These are phyloP conservation scores for Dermolepida albohirtum DNA, from an alignment of 2,888 invertebrate genomes.

Conservation along the genomic window DNA sequence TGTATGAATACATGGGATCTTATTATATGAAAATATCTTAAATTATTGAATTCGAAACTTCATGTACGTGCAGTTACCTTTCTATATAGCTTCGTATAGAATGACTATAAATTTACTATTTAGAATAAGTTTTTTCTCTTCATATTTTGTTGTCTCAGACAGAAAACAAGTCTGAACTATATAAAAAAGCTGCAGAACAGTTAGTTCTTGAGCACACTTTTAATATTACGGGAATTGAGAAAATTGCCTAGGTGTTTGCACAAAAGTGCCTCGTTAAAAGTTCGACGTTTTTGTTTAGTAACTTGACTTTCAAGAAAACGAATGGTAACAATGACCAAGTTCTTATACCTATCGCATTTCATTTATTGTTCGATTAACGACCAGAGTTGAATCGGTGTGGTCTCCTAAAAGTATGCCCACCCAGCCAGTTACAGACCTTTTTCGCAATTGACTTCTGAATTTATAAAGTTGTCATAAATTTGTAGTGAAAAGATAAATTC, in stretches of 20 bases:
- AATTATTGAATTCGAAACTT: no score
- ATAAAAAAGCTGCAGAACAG: no score
- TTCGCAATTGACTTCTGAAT: constrained; percentile 18
- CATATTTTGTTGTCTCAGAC: no score
- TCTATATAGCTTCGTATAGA: no score
- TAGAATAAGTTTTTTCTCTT: no score
- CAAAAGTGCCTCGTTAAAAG: constrained; percentile 24
- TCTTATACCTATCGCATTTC: constrained; percentile 23
- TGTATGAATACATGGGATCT: no score
- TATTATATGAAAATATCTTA: no score
- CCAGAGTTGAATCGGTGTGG: constrained; percentile 32
- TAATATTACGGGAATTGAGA: background rate
- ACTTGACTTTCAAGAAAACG: background rate
- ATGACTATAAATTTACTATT: no score
- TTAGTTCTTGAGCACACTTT: background rate
- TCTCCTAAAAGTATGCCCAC: constrained; percentile 24
- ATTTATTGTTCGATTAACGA: constrained; percentile 36
- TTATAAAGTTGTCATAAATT: constrained; percentile 15
- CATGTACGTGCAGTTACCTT: no score
- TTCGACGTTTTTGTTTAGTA: constrained; percentile 22
- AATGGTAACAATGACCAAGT: constrained; percentile 35
- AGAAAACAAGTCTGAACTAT: no score
- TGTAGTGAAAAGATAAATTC: constrained; percentile 7
- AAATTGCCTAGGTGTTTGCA: background rate
- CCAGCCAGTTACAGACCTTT: constrained; percentile 16